These are phyloP conservation scores for Catostomus latipinnis DNA, from an alignment of 2,797 vertebrate genomes.

Conservation along the genomic window DNA sequence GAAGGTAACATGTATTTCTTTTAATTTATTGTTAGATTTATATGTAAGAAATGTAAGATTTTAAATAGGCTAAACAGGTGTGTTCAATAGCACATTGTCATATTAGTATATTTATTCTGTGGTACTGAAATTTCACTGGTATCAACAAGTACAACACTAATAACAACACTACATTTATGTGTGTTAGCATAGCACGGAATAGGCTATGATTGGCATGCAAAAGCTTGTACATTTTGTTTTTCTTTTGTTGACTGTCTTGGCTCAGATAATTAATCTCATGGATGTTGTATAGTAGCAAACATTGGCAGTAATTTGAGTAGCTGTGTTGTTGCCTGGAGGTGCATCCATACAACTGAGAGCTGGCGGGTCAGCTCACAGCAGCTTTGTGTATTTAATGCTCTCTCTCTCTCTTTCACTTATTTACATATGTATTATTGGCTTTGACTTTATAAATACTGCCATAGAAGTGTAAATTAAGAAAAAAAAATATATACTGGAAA, in stretches of 20 bases:
- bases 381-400: neutral
- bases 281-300: conserved; percentile 45
- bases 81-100: too few relatives aligned
- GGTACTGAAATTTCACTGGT: too few relatives aligned
- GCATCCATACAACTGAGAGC: neutral
- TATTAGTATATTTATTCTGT: too few relatives aligned
- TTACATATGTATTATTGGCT: conserved; percentile 7
- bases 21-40: too few relatives aligned
- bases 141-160: too few relatives aligned
- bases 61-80: too few relatives aligned
- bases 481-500: neutral
- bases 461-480: neutral
- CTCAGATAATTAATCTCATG: conserved; percentile 38
- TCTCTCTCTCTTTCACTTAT: neutral
- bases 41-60: too few relatives aligned
- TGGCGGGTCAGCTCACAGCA: neutral
- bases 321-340: conserved; percentile 41
- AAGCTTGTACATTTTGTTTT: conserved; percentile 8
- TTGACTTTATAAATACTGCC: neutral
- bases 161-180: too few relatives aligned
- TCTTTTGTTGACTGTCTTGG: conserved; percentile 31
- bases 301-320: conserved; percentile 37
- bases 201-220: conserved; percentile 7
- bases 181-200: too few relatives aligned
- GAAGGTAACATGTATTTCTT: too few relatives aligned